Evolutionary conservation across 2,888 invertebrate genomes (phyloP).

Genomic region (Morinoia aosen): DNA sequence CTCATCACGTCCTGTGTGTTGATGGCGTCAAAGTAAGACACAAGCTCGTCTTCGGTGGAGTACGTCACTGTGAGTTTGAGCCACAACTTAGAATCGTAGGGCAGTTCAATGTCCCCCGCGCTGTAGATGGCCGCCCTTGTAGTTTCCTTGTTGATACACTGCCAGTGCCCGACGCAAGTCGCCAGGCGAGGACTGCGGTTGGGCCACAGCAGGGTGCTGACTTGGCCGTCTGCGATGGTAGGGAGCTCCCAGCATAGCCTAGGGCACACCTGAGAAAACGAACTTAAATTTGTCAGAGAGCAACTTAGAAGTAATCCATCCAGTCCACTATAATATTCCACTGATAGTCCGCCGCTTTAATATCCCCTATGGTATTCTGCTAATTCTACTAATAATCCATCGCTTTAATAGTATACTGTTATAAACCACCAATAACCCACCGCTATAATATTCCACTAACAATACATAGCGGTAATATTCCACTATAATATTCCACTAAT

Average conservation of each 20-base stretch:
- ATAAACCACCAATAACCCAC: not conserved
- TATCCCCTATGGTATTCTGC: not conserved
- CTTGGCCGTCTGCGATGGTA: not conserved
- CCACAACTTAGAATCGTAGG: not conserved
- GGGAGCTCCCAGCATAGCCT: slow-evolving; percentile 21
- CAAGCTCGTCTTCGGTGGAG: not conserved
- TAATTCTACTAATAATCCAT: not conserved
- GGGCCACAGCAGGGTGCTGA: not conserved
- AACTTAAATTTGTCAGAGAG: not conserved
- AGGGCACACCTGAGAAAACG: slow-evolving; percentile 14
- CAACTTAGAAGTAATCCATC: too few species aligned
- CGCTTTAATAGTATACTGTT: not conserved
- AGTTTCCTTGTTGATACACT: not conserved
- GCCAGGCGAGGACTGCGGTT: not conserved
- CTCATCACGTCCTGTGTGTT: not conserved
- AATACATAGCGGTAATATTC: not conserved
- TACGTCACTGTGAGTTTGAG: not conserved
- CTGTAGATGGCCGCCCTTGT: not conserved
- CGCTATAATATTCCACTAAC: not conserved
- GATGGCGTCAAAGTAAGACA: not conserved
- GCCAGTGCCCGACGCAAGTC: not conserved
- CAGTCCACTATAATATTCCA: not conserved
- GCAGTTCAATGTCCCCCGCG: not conserved
- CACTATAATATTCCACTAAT: too few species aligned
- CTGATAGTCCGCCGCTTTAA: not conserved